Conservation (phyloP, 2,113 vertebrate species). For the Macquaria ambigua region DNA sequence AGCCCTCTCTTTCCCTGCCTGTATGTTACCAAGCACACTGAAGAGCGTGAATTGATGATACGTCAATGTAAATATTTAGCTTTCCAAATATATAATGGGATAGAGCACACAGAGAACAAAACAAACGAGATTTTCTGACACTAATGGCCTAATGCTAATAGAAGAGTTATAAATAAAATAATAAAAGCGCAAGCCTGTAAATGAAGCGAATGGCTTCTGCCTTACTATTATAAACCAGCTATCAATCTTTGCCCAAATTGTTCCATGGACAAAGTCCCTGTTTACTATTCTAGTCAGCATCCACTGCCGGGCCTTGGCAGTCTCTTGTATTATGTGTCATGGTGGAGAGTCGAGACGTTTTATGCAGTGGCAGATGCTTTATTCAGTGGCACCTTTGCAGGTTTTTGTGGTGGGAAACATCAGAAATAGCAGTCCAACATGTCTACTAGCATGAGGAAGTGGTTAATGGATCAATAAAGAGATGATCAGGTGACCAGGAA, state of each 20-base stretch:
- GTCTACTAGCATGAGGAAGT: conserved; percentile 86
- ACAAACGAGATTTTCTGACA: conserved; percentile 58
- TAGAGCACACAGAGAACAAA: conserved; percentile 32
- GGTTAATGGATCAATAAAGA: conserved; percentile 88
- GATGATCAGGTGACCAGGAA: conserved; percentile 86
- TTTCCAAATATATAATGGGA: conserved; percentile 46
- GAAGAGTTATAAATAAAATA: conserved; percentile 64
- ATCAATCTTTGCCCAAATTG: conserved; percentile 71
- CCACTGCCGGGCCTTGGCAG: conserved; percentile 53
- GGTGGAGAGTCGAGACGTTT: conserved; percentile 69
- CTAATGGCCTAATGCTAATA: conserved; percentile 61
- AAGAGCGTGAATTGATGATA: conserved; percentile 24
- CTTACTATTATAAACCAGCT: conserved; percentile 46
- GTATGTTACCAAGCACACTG: conserved; percentile 21
- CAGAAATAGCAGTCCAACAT: conserved; percentile 81
- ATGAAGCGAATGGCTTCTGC: conserved; percentile 61
- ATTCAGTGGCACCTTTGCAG: conserved; percentile 75
- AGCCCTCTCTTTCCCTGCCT: conserved; percentile 16
- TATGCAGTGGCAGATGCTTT: conserved; percentile 74
- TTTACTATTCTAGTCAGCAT: conserved; percentile 73
- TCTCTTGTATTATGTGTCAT: conserved; percentile 73
- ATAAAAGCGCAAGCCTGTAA: conserved; percentile 58
- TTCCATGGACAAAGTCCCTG: conserved; percentile 67
- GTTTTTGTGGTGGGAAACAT: conserved; percentile 85
- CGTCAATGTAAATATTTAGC: conserved; percentile 11